Conservation (phyloP, 2,113 vertebrate genomes). For the Corapipo altera region DNA sequence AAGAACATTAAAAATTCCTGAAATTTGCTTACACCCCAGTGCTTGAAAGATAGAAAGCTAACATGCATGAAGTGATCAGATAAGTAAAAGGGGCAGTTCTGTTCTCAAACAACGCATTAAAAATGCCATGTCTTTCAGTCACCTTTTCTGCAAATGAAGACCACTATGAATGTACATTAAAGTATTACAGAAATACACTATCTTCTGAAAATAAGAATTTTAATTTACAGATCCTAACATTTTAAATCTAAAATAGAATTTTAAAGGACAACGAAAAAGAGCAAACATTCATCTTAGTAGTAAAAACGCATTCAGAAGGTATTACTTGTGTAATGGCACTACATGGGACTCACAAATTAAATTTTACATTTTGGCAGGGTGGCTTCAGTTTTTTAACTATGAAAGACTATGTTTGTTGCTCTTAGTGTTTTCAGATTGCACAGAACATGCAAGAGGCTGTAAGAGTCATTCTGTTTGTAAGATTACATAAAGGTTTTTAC, state of each 20-base stretch:
- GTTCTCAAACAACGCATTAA: background rate
- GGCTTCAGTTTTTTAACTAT: background rate
- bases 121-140: background rate
- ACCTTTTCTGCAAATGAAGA: background rate
- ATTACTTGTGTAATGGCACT: background rate
- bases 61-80: conserved; percentile 22
- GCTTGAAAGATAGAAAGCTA: conserved; percentile 50
- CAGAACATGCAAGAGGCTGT: background rate
- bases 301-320: background rate
- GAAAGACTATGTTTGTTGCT: background rate
- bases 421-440: background rate
- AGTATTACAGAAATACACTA: background rate
- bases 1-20: conserved; percentile 61
- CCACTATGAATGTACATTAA: background rate
- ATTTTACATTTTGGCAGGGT: background rate
- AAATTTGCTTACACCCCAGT: conserved; percentile 62
- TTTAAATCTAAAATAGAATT: background rate
- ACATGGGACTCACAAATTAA: background rate
- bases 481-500: background rate
- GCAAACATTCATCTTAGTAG: background rate
- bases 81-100: conserved; percentile 13
- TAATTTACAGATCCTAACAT: background rate
- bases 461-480: background rate
- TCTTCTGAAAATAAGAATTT: background rate
- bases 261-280: background rate